Evolutionary conservation across 2,113 vertebrate genomes (phyloP).

Genomic region (Nothocercus julius): DNA sequence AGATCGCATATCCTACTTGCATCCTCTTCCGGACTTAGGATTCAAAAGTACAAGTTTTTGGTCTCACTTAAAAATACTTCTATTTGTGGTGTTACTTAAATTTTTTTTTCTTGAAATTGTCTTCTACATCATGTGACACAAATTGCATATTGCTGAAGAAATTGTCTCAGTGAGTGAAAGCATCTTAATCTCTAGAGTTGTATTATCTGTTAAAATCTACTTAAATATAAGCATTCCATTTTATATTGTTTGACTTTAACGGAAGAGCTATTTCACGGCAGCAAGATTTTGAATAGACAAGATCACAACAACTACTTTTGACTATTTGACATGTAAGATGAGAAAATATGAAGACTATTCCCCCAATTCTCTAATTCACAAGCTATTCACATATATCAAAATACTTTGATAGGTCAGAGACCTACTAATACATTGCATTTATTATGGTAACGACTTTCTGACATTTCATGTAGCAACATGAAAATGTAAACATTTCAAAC

Average conservation of each 20-base stretch:
- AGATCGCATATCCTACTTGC: conserved; percentile 49
- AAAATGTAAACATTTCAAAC: not conserved
- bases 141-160: conserved; percentile 73
- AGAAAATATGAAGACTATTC: conserved; percentile 56
- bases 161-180: conserved; percentile 74
- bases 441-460: not conserved
- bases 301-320: conserved; percentile 74
- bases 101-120: conserved; percentile 59
- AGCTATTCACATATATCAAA: conserved; percentile 23
- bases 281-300: conserved; percentile 62
- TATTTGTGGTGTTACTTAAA: conserved; percentile 69
- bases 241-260: conserved; percentile 76
- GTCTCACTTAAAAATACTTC: conserved; percentile 53
- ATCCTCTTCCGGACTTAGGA: conserved; percentile 37
- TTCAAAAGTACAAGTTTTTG: conserved; percentile 28
- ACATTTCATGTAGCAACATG: not conserved
- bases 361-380: conserved; percentile 3
- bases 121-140: conserved; percentile 77
- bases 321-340: conserved; percentile 62
- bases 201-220: conserved; percentile 79
- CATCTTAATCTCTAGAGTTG: conserved; percentile 77
- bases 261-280: conserved; percentile 67
- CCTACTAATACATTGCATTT: conserved; percentile 11
- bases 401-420: conserved; percentile 21
- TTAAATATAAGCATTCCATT: conserved; percentile 77